Conservation (phyloP, 2,113 vertebrate genomes). For the Ascaphus truei region DNA sequence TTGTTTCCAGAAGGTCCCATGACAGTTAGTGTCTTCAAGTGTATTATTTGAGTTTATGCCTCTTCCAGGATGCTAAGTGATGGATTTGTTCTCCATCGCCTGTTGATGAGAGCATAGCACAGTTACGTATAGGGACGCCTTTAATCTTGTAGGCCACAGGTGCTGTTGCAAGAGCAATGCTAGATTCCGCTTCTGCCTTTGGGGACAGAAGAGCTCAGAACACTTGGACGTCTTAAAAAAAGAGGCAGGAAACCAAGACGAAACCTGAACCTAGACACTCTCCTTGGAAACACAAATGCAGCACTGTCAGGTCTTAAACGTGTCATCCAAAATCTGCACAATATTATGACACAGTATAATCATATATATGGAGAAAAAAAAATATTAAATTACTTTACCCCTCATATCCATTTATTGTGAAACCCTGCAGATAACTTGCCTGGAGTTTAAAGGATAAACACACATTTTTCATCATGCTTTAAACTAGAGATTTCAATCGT, state of each 20-base stretch:
- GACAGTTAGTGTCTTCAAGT: background rate
- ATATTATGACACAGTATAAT: slow-evolving; percentile 28
- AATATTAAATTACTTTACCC: background rate
- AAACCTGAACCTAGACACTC: slow-evolving; percentile 22
- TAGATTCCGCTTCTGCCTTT: background rate
- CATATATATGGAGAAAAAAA: background rate
- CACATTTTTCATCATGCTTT: background rate
- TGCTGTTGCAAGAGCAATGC: background rate
- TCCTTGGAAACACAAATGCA: background rate
- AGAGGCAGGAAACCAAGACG: slow-evolving; percentile 26
- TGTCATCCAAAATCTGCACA: slow-evolving; percentile 20
- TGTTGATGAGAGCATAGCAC: background rate
- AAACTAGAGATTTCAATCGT: too few species aligned
- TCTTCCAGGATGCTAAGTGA: background rate
- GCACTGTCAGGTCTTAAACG: slow-evolving; percentile 26
- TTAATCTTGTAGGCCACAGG: slow-evolving; percentile 7
- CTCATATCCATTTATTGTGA: background rate
- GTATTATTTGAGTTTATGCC: background rate
- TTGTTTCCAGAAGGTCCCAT: background rate
- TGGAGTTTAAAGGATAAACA: background rate
- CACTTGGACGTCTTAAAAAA: slow-evolving; percentile 20
- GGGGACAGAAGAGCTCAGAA: background rate
- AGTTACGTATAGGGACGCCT: slow-evolving; percentile 1
- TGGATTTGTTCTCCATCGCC: background rate
- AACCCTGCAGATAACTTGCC: background rate